Evolutionary conservation across 1,140 invertebrate genomes (phyloP), one percentile per base, ranked within the genome.

Genomic region (Hylaeus anthracinus): DNA sequence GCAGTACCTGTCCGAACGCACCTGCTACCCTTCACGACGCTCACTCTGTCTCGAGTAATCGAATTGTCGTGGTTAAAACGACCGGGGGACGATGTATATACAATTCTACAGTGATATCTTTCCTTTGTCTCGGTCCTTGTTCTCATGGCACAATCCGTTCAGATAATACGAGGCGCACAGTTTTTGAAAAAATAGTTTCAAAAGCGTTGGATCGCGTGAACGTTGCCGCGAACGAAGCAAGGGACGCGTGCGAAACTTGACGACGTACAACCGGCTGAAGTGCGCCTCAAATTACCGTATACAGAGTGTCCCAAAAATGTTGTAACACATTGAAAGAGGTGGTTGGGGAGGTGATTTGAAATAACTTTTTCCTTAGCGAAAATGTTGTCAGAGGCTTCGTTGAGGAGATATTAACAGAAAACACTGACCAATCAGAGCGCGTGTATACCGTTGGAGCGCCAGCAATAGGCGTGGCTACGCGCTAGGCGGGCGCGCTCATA

Each of bases 51-150:
- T 79, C 65, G 43, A 58, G 65, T 77, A 61, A 66, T 83, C 48
- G 69, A 67, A 83, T 72, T 72, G 64, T 73, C 70, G 78, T 41
- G 69, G 64, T 26, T 43, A 85, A 71, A 65, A 72, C 70, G 60
- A 58, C 78, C n/a, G 26, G n/a, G 56, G 71, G 74, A 60, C 60
- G 71, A 86, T 41, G 63, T 83, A 85, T 86, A 81, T 86, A 86
- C 85, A 86, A 86, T 86, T 86, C 84, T 86, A 86, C 72, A 86
- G 55, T 77, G 84, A 86, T 64, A 69, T 86, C 65, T 72, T 60
- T 82, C 45, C 15, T 73, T 37, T 14, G 10, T 41, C 72, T 82
- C 61, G 72, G 41, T 72, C 69, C 61, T 39, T 67, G 58, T 69
- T 71, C 37, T 37, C 39, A 58, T 71, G 51, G 56, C 55, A 55